phyloP scores from a whole-genome alignment of 2,888 invertebrate species.

The Tyria jacobaeae region DNA sequence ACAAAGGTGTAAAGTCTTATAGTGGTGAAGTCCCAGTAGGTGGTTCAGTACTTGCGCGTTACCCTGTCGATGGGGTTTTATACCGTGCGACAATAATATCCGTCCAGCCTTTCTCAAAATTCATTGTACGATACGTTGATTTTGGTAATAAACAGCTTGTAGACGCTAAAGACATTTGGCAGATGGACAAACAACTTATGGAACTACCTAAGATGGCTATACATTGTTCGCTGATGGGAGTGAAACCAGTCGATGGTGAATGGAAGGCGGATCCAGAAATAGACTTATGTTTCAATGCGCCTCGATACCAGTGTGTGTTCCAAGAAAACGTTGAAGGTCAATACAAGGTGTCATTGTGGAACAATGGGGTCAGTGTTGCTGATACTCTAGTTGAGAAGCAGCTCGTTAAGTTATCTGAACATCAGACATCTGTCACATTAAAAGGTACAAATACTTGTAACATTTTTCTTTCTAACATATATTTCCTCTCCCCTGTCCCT shows the following conservation, averaged over 20 bases:
- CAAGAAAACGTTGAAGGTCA: conserved; percentile 77
- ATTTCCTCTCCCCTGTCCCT: too few relatives aligned
- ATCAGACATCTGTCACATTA: conserved; percentile 73
- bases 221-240: conserved; percentile 88
- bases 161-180: conserved; percentile 88
- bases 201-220: conserved; percentile 90
- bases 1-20: conserved; percentile 83
- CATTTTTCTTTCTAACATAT: too few relatives aligned
- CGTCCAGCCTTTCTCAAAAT: conserved; percentile 85
- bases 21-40: conserved; percentile 83
- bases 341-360: conserved; percentile 82
- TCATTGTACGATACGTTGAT: conserved; percentile 91
- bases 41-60: conserved; percentile 89
- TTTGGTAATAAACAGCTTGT: conserved; percentile 91
- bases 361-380: conserved; percentile 79
- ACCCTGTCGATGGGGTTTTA: conserved; percentile 89
- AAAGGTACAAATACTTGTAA: conserved; percentile 64
- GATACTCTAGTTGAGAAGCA: conserved; percentile 80
- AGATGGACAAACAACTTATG: conserved; percentile 89
- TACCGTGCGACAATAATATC: conserved; percentile 90
- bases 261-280: conserved; percentile 87
- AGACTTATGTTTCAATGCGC: conserved; percentile 88
- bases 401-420: conserved; percentile 74
- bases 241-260: conserved; percentile 85
- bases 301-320: conserved; percentile 87